These are phyloP conservation scores for Cairina moschata DNA, from an alignment of 2,113 vertebrate species.

Conservation along the genomic window DNA sequence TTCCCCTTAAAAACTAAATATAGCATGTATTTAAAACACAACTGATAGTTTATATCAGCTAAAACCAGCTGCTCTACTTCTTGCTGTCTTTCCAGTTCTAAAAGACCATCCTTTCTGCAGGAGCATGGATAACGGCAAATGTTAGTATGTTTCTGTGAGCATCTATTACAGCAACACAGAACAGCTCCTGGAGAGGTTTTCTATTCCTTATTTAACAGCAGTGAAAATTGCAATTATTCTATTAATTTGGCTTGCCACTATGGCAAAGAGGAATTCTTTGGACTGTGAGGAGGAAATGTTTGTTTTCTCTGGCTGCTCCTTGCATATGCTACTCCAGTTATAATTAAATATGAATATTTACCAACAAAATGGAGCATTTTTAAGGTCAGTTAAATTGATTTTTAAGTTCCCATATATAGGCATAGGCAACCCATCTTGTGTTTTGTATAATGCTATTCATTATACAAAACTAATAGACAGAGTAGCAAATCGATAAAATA, in stretches of 20 bases:
- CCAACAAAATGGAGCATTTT: neutral
- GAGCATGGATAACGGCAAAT: conserved; percentile 40
- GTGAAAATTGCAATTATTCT: conserved; percentile 44
- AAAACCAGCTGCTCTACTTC: conserved; percentile 14
- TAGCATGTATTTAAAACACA: neutral
- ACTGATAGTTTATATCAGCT: neutral
- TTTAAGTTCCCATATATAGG: neutral
- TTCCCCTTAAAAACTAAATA: neutral
- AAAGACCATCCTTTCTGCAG: conserved; percentile 6
- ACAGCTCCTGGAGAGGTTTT: conserved; percentile 40
- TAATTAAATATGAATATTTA: conserved; percentile 44
- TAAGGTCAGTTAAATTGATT: neutral
- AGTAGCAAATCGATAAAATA: conserved; percentile 54
- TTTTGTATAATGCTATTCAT: conserved; percentile 38
- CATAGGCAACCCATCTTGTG: neutral
- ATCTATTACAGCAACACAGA: conserved; percentile 44
- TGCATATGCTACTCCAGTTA: conserved; percentile 40
- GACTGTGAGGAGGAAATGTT: conserved; percentile 17
- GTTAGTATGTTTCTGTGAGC: conserved; percentile 37
- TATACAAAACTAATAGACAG: conserved; percentile 28
- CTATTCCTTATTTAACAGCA: conserved; percentile 61
- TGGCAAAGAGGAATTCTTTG: conserved; percentile 32
- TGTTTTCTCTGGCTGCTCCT: conserved; percentile 21
- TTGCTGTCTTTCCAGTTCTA: neutral
- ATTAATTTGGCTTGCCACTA: conserved; percentile 47